Base-by-base conservation (phyloP, 1,140 invertebrate species). In the Myzus persicae region DNA sequence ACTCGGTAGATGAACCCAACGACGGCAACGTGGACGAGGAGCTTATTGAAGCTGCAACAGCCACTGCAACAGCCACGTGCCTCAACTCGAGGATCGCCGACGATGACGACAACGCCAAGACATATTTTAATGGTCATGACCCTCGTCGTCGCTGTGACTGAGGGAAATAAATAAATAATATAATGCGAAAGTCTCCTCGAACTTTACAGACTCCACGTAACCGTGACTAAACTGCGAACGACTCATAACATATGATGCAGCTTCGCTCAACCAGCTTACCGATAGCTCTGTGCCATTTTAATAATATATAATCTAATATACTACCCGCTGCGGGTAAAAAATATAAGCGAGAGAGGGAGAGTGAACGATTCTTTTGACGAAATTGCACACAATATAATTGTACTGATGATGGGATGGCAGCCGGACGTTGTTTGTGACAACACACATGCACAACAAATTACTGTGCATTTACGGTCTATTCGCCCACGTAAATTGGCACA, bases 401-500 rank as follows among this genome's bases (percentile, higher is more conserved):
- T 24, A 54, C 44, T 24, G 46, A 48, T 22, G 87, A 89, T 36
- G 36, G 46, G 36, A 89, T 54, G 88, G 88, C 36, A 89, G 48
- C 48, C 88, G 46, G 48, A 89, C 91, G 91, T 92, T 92, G 76
- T 92, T 81, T 92, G 76, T 92, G 91, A 92, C 91, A 92, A 92
- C 91, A 51, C 91, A 42, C 36, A 84, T 51, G 46, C 44, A 54
- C 91, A 85, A 93, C 91, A 93, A 93, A 93, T 84, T 93, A 93
- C 91, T 42, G 91, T 93, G 91, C 91, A 93, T 93, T 93, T 93
- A 93, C 91, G 91, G 91, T 85, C 76, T 93, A 85, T 38, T 81
- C 91, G 81, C 91, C 91, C 91, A 93, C 91, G 36, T 93, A n/a
- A 93, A 85, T 93, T 93, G 91, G 91, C 91, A 93, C 91, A 46